Percentiles rank a stretch among this genome's conserved stretches.
phyloP scores from a whole-genome alignment of 2,888 invertebrate genomes.

The Andrena bicolor region DNA sequence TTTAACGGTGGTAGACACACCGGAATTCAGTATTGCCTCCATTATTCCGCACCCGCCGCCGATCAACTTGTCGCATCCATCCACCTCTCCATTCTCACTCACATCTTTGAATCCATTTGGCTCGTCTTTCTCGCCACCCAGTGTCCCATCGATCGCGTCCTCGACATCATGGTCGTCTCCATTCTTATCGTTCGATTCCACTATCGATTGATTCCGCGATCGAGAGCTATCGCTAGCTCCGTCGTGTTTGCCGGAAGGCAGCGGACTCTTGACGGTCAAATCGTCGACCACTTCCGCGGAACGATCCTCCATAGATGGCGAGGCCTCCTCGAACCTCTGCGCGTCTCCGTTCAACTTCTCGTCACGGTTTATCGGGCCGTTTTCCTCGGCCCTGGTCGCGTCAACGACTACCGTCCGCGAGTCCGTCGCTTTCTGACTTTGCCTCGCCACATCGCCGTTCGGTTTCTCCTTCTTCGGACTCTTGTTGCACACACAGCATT shows the following conservation, averaged over 20 bases:
- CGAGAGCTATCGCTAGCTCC: constrained; percentile 34
- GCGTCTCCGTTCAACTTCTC: constrained; percentile 60
- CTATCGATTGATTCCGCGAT: constrained; percentile 27
- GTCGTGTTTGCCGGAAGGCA: constrained; percentile 54
- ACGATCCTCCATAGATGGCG: constrained; percentile 49
- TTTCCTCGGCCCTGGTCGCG: constrained; percentile 47
- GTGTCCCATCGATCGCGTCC: constrained; percentile 36
- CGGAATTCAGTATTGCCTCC: constrained; percentile 23
- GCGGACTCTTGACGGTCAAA: constrained; percentile 57
- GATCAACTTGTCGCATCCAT: constrained; percentile 23
- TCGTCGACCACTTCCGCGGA: constrained; percentile 47
- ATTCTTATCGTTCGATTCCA: constrained; percentile 15
- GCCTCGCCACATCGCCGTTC: constrained; percentile 62
- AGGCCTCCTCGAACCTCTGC: constrained; percentile 43
- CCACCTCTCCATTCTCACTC: constrained; percentile 9
- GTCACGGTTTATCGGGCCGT: constrained; percentile 21
- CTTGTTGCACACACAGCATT: constrained; percentile 82
- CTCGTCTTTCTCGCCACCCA: constrained; percentile 4
- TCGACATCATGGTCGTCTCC: not conserved
- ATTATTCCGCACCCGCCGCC: constrained; percentile 30
- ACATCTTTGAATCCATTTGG: constrained; percentile 12
- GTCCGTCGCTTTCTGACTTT: constrained; percentile 40
- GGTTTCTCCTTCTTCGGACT: constrained; percentile 75
- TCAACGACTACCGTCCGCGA: constrained; percentile 41
- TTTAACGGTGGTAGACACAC: constrained; percentile 38